Evolutionary conservation across 2,113 vertebrate genomes (phyloP).

Genomic region (Protobothrops mucrosquamatus): DNA sequence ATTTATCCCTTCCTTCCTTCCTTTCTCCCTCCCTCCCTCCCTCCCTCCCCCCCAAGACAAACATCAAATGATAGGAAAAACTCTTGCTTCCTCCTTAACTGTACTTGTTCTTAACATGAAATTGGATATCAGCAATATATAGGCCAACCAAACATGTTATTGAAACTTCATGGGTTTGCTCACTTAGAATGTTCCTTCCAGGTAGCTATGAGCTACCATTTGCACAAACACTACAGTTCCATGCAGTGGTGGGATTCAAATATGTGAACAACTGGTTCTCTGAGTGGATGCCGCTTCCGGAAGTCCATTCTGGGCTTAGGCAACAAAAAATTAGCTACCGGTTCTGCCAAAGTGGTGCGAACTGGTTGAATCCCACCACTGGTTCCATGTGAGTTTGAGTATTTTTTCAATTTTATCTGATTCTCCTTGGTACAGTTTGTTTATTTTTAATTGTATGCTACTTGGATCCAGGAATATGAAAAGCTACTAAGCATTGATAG

Average conservation of each 20-base stretch:
- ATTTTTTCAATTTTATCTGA: background rate
- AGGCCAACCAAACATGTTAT: background rate
- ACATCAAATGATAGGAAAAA: background rate
- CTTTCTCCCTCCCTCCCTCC: background rate
- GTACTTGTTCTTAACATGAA: background rate
- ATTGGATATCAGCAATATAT: background rate
- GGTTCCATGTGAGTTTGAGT: background rate
- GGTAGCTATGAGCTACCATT: background rate
- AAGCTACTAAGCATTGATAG: background rate
- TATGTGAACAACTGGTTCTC: no score
- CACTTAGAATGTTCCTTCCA: background rate
- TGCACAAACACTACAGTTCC: background rate
- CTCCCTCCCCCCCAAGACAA: background rate
- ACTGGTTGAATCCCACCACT: no score
- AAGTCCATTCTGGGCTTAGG: no score
- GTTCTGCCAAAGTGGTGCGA: no score
- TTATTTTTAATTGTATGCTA: background rate
- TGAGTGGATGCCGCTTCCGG: no score
- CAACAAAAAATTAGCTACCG: no score
- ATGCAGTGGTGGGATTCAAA: no score
- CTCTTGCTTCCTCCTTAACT: background rate
- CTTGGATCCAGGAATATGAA: background rate
- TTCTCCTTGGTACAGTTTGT: background rate
- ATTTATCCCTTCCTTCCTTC: background rate
- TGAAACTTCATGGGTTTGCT: background rate